Base-by-base conservation (phyloP, 2,888 invertebrate species). In the Neria commutata region DNA sequence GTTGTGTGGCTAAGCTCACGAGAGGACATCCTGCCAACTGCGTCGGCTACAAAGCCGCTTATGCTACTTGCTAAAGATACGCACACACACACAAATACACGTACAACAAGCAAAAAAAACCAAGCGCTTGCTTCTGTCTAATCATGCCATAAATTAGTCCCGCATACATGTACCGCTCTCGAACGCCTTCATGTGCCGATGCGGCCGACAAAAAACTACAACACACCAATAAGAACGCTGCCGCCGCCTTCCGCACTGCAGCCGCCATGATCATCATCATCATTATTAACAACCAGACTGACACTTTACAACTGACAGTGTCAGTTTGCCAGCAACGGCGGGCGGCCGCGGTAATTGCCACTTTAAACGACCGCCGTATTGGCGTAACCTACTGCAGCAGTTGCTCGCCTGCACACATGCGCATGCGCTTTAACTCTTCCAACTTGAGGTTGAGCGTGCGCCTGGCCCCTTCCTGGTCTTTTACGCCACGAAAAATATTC, bases 61-160 rank as follows among this genome's bases (percentile, higher is more conserved):
- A n/a, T n/a, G n/a, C n/a, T n/a, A n/a, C n/a, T n/a, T n/a, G n/a
- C n/a, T n/a, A n/a, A n/a, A n/a, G 14, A 42, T 10, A 42, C 17
- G 17, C 8, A 42, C 17, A 42, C 8, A 42, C 17, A 42, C 8
- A 42, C 17, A 42, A 8, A 42, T 42, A 42, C 14, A 42, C 17
- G 17, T 10, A 42, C 17, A 42, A 21, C 4, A 42, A 29, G 29
- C 6, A 29, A 29, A 29, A 29, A 19, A 42, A 42, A 19, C 11
- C 4, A 34, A 50, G 19, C 50, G 21, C 34, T 49, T 50, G 50
- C 34, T 50, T 34, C 33, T 34, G 34, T 50, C 50, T 50, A 50
- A 50, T 50, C 50, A 50, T 50, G 50, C 50, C 33, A 21, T 33
- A 50, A 50, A 50, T 50, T 50, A 50, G n/a, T 21, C 34, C 33